Percentiles rank a stretch among this genome's conserved stretches.
phyloP scores from a whole-genome alignment of 2,113 vertebrate genomes.

The Brevimyrus niger region DNA sequence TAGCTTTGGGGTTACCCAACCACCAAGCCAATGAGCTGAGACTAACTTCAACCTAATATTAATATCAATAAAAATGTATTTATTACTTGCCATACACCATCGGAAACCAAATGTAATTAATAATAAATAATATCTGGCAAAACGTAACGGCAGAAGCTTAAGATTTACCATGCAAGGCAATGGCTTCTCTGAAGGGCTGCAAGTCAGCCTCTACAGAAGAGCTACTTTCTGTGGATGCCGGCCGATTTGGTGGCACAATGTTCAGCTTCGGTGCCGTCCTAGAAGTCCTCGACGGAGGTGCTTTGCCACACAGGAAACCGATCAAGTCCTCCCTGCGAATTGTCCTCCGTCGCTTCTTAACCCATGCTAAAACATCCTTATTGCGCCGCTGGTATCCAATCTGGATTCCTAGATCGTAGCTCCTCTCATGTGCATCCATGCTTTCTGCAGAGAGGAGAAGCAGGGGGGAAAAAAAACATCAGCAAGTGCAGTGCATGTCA shows the following conservation, averaged over 20 bases:
- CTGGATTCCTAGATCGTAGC: conserved; percentile 94
- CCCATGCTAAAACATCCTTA: conserved; percentile 97
- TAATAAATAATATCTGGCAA: not conserved
- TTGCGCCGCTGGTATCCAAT: conserved; percentile 92
- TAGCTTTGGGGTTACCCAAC: not conserved
- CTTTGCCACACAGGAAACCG: conserved; percentile 98
- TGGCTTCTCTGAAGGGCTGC: conserved; percentile 98
- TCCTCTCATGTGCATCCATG: conserved; percentile 86
- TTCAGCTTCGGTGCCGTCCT: conserved; percentile 86
- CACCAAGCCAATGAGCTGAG: not conserved
- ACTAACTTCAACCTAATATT: not conserved
- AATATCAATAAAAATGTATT: not conserved
- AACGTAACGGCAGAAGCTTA: not conserved
- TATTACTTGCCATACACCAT: not conserved
- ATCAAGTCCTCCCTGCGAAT: conserved; percentile 97
- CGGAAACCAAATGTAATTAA: not conserved
- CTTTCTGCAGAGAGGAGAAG: conserved; percentile 68
- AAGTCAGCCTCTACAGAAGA: conserved; percentile 95
- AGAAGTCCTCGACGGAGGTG: conserved; percentile 85
- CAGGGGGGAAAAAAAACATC: not conserved
- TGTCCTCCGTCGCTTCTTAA: conserved; percentile 95
- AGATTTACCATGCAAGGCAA: conserved; percentile 91
- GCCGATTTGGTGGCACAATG: conserved; percentile 87
- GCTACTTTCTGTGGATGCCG: conserved; percentile 81
- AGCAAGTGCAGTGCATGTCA: not conserved